Conservation (phyloP, 2,888 invertebrate species). For the Hyalella azteca region DNA sequence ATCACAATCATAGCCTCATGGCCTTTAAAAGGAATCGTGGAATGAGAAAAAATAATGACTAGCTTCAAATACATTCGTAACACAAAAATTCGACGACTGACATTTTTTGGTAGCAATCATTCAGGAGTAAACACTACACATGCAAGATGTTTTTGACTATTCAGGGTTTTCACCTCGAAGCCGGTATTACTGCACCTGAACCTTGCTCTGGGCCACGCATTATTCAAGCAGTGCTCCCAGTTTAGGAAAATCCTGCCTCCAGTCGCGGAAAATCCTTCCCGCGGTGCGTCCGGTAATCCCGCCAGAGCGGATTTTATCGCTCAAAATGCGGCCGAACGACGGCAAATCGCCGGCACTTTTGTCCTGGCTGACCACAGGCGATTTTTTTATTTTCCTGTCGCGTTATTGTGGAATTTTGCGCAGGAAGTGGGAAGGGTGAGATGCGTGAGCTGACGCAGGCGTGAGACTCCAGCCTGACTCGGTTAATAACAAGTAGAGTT, state of each 20-base stretch:
- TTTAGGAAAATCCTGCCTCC: background rate
- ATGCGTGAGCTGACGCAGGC: background rate
- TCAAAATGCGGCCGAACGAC: conserved; percentile 8
- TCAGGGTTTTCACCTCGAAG: no score
- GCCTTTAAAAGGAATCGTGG: no score
- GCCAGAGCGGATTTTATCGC: conserved; percentile 9
- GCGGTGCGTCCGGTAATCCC: background rate
- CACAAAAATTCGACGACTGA: no score
- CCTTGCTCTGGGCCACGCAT: background rate
- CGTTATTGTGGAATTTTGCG: background rate
- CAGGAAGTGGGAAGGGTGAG: background rate
- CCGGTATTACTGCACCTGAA: no score
- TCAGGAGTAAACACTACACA: no score
- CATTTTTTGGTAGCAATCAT: no score
- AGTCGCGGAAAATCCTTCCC: background rate
- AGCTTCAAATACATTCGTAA: no score
- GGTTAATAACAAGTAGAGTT: no score
- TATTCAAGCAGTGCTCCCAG: background rate
- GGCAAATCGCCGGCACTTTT: conserved; percentile 10
- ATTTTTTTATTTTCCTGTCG: background rate
- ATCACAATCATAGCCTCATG: no score
- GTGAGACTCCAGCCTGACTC: background rate
- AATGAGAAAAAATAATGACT: no score
- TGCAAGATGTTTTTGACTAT: no score
- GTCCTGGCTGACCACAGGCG: background rate